Evolutionary conservation across 2,113 vertebrate species (phyloP), one percentile per base, ranked within the genome.

Genomic region (Pitta sordida): DNA sequence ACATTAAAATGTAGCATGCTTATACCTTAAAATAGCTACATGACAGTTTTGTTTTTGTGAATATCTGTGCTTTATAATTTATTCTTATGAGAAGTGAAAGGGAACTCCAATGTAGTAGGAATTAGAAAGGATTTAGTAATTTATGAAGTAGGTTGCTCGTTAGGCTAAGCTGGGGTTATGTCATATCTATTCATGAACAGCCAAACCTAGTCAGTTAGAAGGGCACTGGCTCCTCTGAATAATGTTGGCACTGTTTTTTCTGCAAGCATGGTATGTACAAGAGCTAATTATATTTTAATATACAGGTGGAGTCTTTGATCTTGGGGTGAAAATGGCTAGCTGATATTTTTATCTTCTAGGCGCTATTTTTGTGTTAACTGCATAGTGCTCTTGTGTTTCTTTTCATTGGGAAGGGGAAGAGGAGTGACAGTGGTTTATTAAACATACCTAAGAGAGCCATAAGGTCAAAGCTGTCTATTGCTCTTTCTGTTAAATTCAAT

Each of bases 311-410:
- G 64, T 75, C 80, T 94, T 93, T 90, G 80, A 90, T 84, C 73
- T 80, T 67, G 64, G 51, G 6, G 8, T 73, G 63, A 67, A 60
- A 81, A 70, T 60, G 36, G 22, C 22, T 58, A 48, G 73, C 56
- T 78, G 80, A 15, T 92, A 88, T 88, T 96, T 94, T 91, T 94
- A 43, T 86, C 60, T 83, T 78, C 39, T 58, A 83, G 86, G 64
- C 27, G 7, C 76, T 96, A 77, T 90, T 93, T 95, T 88, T 90
- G 65, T 90, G 83, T 85, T 56, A 23, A 17, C 71, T 41, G 6
- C 26, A 24, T 29, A 27, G n/a, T 75, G 52, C 22, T 78, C 69
- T 59, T 86, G 34, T 15, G 20, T 75, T 91, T 52, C 56, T 68
- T 90, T 84, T 52, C 17, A 44, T 11, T 86, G 7, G 48, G 52